Base-by-base conservation (phyloP, 2,888 invertebrate species). In the Cheilosia variabilis region DNA sequence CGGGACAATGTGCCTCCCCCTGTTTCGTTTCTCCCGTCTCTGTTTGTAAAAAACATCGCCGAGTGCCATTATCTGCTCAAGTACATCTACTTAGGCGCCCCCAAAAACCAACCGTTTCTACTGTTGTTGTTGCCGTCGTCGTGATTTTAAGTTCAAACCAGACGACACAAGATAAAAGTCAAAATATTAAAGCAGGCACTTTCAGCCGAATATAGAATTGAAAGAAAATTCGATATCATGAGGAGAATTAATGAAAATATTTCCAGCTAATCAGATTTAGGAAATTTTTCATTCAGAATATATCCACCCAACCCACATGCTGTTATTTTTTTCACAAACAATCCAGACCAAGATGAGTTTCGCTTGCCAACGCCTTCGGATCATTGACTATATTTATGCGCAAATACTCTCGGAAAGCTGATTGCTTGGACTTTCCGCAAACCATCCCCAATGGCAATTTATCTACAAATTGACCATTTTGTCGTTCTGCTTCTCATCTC, bases 1-100 rank as follows among this genome's bases (percentile, higher is more conserved):
- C 52, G 53, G 62, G 19, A 53, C 19, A 62, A 72, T 27, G 45
- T 10, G 4, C 31, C 10, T 3, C 31, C 13, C 10, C 13, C 22
- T 34, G 3, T 17, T 43, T 7, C 34, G 45, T 55, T 63, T 55
- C 63, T 43, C 63, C 2, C 34, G 55, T 45, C 63, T 31, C 37
- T 27, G 47, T 53, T 52, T 60, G 7, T 37, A 22, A 50, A 60
- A 19, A 27, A 34, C 73, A 53, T 45, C 55, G 24, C 55, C n/a
- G 34, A 73, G 45, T 22, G 63, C 55, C 22, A 73, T 73, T 63
- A 63, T 73, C 53, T 73, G 72, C 52, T 63, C 72, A 45, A 63
- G 62, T 62, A 43, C 17, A 19, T 2, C 22, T 13, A 10, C 45
- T 45, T 19, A 13, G 31, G 17, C 53, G 19, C n/a, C 43, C 43